Evolutionary conservation across 1,140 invertebrate genomes (phyloP).

Genomic region (Cyclargus thomasi): DNA sequence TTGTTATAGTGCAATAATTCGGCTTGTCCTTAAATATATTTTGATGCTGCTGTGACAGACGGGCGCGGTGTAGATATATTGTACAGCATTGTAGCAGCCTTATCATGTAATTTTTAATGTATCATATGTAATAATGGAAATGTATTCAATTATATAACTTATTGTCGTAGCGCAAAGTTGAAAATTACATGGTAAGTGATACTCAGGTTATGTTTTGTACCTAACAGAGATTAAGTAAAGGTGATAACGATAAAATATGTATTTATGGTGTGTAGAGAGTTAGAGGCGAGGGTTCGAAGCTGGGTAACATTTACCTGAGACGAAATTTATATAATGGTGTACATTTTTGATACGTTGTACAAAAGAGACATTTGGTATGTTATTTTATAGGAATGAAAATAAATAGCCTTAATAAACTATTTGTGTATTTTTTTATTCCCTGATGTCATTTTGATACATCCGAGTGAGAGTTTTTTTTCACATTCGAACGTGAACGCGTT

Average conservation of each 20-base stretch:
- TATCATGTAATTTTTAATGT: conserved; percentile 25
- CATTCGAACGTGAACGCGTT: too few species aligned
- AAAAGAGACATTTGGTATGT: conserved; percentile 77
- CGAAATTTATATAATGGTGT: conserved; percentile 75
- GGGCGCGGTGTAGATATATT: conserved; percentile 58
- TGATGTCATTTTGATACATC: too few species aligned
- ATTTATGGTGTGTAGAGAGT: conserved; percentile 50
- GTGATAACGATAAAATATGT: conserved; percentile 48
- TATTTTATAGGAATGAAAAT: conserved; percentile 76
- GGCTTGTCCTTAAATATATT: too few species aligned
- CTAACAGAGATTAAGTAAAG: conserved; percentile 55
- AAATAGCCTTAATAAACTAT: conserved; percentile 69
- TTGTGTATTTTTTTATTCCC: conserved; percentile 36
- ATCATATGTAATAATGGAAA: neutral
- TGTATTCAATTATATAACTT: conserved; percentile 18
- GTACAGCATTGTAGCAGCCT: conserved; percentile 47
- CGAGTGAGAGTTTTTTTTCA: too few species aligned
- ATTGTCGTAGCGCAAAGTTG: conserved; percentile 16
- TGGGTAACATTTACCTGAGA: conserved; percentile 73
- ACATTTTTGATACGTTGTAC: conserved; percentile 77
- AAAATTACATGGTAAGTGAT: conserved; percentile 19
- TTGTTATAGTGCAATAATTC: too few species aligned
- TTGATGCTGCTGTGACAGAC: conserved; percentile 23
- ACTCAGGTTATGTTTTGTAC: conserved; percentile 30
- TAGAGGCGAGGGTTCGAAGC: neutral